Evolutionary conservation across 2,797 vertebrate genomes (phyloP).

Genomic region (Clarias fuscus): DNA sequence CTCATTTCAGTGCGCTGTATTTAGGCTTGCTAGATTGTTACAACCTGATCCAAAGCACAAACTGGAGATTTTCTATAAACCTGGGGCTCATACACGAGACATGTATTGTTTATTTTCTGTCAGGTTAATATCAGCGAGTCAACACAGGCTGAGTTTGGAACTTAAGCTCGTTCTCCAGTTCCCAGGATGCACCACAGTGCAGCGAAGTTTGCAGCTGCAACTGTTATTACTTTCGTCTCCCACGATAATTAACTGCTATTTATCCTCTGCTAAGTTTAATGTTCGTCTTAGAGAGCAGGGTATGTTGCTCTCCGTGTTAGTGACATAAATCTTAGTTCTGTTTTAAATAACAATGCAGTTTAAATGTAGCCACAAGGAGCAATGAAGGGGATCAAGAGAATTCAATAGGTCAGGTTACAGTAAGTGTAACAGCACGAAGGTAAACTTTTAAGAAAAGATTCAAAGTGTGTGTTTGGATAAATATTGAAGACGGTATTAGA

Average conservation of each 20-base stretch:
- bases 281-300: background rate
- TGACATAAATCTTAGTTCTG: background rate
- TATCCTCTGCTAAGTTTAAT: background rate
- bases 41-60: background rate
- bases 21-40: background rate
- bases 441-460: no score
- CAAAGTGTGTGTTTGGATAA: no score
- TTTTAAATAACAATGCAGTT: background rate
- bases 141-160: background rate
- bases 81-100: background rate
- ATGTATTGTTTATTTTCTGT: background rate
- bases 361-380: background rate
- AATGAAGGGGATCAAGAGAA: background rate
- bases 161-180: background rate
- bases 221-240: conserved; percentile 9
- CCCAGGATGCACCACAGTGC: background rate
- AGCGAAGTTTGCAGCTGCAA: background rate
- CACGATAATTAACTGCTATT: background rate
- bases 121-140: background rate
- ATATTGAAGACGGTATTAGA: no score
- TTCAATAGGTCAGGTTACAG: no score
- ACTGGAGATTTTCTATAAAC: background rate
- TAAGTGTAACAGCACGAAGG: no score
- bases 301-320: background rate
- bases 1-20: background rate